These are phyloP conservation scores for Chaetorhynchus papuensis DNA, from an alignment of 2,113 vertebrate genomes.

Conservation along the genomic window DNA sequence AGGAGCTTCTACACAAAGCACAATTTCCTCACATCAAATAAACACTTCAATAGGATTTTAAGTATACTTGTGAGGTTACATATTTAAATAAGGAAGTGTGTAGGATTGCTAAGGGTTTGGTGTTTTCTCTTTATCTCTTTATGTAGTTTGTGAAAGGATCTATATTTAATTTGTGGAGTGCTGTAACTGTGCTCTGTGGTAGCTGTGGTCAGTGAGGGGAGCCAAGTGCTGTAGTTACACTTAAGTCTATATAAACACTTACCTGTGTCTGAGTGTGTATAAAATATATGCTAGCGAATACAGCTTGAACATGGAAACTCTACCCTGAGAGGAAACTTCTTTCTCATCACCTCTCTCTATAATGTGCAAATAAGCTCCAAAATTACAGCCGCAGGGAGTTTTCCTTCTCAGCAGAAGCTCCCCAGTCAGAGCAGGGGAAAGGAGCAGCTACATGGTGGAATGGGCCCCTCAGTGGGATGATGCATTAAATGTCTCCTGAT, in stretches of 20 bases:
- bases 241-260: background rate
- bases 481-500: background rate
- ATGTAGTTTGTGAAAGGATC: background rate
- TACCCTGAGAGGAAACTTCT: background rate
- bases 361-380: background rate
- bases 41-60: background rate
- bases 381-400: background rate
- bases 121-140: background rate
- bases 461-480: background rate
- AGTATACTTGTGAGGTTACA: background rate
- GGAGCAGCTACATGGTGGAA: background rate
- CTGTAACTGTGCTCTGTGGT: background rate
- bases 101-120: background rate
- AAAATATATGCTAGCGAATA: background rate
- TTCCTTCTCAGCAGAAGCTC: background rate
- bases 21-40: background rate
- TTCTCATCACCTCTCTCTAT: background rate
- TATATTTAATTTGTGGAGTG: background rate
- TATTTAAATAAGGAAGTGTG: background rate
- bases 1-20: background rate
- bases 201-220: background rate
- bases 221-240: background rate
- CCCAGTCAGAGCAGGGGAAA: background rate
- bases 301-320: background rate
- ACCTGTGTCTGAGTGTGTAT: accelerated